Base-by-base conservation (phyloP, 2,113 vertebrate species). In the Spermophilus dauricus region DNA sequence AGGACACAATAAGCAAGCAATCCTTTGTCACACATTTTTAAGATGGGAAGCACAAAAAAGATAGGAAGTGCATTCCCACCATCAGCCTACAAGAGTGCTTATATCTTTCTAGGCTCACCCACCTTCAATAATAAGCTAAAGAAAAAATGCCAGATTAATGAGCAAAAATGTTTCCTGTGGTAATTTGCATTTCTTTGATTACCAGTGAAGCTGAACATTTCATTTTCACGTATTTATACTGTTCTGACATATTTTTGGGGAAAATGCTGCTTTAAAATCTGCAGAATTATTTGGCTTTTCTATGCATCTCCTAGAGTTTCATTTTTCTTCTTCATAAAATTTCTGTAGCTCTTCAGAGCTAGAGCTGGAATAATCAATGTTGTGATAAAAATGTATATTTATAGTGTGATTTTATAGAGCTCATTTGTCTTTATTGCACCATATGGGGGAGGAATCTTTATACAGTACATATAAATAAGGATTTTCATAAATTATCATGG, bases 311-410 rank as follows among this genome's bases (percentile, higher is more conserved):
- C 83, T 91, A 67, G 39, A 65, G 4, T 17, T 95, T 78, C 32
- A 82, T 34, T 95, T 95, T 94, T 65, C 63, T 70, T 90, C 51
- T 70, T 87, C 56, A 82, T 86, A n/a, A 91, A 93, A 94, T 82
- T 48, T 89, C 53, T 61, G 30, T 17, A 93, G 32, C 28, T 91
- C 92, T 73, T 86, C 73, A 91, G 72, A 97, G 81, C n/a, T 72
- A 73, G 17, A 94, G 20, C 89, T 89, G 26, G 70, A 92, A 48
- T 78, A 77, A 92, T 37, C 73, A 87, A 53, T 75, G 69, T 48
- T 89, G 22, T 75, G 39, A 75, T 93, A 85, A 92, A 73, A 89
- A 76, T 7, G 87, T 78, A 10, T 42, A 18, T 89, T 88, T 91
- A 80, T 72, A 45, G 16, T 28, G 17, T 63, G 22, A 69, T 22